Evolutionary conservation across 2,113 vertebrate genomes (phyloP).

Genomic region (Naja naja): DNA sequence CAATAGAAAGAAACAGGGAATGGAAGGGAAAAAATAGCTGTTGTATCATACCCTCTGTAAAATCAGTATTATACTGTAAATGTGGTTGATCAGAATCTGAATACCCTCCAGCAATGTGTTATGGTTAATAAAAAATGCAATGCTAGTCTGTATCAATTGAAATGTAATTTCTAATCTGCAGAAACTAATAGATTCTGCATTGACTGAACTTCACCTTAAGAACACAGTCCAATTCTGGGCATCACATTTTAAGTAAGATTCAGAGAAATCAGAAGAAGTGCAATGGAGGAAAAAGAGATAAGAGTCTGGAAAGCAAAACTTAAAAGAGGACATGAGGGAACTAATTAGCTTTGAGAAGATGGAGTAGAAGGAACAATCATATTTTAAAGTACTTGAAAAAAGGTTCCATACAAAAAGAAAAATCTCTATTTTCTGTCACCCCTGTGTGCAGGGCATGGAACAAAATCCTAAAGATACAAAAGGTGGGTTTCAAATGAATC

Average conservation of each 20-base stretch:
- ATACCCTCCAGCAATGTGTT: not conserved
- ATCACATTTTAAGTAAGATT: not conserved
- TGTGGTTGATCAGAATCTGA: not conserved
- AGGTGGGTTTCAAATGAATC: not conserved
- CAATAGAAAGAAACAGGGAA: not conserved
- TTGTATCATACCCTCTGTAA: not conserved
- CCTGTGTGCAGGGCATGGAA: not conserved
- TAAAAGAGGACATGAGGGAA: not conserved
- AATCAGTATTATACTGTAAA: not conserved
- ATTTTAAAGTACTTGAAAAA: not conserved
- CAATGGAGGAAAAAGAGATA: not conserved
- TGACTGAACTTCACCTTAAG: not conserved
- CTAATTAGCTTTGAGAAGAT: not conserved
- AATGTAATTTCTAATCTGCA: not conserved
- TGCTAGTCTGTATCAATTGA: not conserved
- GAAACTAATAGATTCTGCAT: not conserved
- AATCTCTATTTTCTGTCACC: not conserved
- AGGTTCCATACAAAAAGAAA: not conserved
- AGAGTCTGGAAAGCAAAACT: not conserved
- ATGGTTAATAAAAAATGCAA: not conserved
- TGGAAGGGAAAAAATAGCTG: not conserved
- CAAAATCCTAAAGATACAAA: not conserved
- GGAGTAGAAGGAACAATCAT: not conserved
- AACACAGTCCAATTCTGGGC: not conserved
- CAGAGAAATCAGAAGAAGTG: not conserved